These are phyloP conservation scores for Tiliqua scincoides DNA, from an alignment of 2,113 vertebrate genomes.

Conservation along the genomic window DNA sequence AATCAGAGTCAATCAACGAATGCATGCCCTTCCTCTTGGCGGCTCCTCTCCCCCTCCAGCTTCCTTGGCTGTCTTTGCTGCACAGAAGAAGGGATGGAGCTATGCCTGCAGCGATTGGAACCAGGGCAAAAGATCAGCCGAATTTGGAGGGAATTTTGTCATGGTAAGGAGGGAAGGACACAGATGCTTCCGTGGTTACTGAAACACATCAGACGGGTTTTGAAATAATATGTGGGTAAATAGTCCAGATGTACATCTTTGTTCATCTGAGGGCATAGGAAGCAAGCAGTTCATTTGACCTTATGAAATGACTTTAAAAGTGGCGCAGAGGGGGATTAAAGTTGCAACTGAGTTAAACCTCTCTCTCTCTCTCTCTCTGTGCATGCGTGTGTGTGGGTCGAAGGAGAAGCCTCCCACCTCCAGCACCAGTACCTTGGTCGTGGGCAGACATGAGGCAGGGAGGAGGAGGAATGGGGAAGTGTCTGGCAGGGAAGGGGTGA, in stretches of 20 bases:
- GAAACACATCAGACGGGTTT: neutral
- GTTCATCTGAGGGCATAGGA: conserved; percentile 12
- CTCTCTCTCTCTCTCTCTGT: neutral
- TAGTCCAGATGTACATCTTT: neutral
- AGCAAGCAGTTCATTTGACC: neutral
- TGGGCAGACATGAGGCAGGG: too few species aligned
- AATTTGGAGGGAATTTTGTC: neutral
- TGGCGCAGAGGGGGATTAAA: neutral
- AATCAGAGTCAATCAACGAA: conserved; percentile 23
- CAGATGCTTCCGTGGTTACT: conserved; percentile 1
- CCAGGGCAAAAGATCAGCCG: neutral
- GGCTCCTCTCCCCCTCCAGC: conserved; percentile 22
- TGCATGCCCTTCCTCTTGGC: neutral
- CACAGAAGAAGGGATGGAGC: neutral
- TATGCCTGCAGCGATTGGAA: neutral
- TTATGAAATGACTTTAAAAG: neutral
- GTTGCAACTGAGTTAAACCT: neutral
- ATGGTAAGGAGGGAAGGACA: neutral
- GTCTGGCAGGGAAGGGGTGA: too few species aligned
- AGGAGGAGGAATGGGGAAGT: too few species aligned
- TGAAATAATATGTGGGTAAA: neutral
- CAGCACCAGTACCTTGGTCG: too few species aligned
- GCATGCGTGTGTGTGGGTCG: too few species aligned
- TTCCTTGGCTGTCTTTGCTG: neutral
- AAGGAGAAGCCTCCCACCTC: too few species aligned